Percentiles rank a stretch among this genome's conserved stretches.
Evolutionary conservation across 2,797 vertebrate species (phyloP).

Genomic region (Dendrocincla tyrannina): DNA sequence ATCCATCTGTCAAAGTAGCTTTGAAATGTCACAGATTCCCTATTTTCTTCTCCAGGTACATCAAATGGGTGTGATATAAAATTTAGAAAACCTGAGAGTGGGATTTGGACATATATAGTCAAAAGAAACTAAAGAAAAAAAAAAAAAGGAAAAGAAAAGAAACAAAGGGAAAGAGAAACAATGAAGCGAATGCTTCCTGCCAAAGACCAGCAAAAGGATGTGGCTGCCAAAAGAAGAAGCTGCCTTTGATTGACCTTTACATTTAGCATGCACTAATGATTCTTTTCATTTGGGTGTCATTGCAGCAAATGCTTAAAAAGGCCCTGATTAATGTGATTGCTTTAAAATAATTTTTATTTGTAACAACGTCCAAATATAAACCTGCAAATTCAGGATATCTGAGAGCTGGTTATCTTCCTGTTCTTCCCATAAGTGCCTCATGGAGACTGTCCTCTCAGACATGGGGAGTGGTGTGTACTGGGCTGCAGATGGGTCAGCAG

Average conservation of each 20-base stretch:
- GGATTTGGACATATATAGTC: background rate
- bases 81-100: background rate
- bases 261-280: background rate
- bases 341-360: conserved; percentile 17
- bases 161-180: background rate
- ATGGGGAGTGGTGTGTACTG: rapidly evolving
- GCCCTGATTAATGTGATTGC: background rate
- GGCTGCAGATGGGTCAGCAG: background rate
- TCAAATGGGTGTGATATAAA: background rate
- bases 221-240: conserved; percentile 4
- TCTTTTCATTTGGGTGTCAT: background rate
- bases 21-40: background rate
- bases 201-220: background rate
- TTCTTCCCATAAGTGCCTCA: background rate
- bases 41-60: background rate
- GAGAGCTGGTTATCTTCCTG: background rate
- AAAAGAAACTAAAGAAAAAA: background rate
- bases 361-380: conserved; percentile 31
- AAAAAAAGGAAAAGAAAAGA: background rate
- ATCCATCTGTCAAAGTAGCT: background rate
- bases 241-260: conserved; percentile 31
- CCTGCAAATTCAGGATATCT: background rate
- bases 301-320: background rate
- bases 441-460: background rate
- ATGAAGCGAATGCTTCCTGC: background rate